Conservation (phyloP, 1,140 invertebrate species). For the Lasaia peninsularis region DNA sequence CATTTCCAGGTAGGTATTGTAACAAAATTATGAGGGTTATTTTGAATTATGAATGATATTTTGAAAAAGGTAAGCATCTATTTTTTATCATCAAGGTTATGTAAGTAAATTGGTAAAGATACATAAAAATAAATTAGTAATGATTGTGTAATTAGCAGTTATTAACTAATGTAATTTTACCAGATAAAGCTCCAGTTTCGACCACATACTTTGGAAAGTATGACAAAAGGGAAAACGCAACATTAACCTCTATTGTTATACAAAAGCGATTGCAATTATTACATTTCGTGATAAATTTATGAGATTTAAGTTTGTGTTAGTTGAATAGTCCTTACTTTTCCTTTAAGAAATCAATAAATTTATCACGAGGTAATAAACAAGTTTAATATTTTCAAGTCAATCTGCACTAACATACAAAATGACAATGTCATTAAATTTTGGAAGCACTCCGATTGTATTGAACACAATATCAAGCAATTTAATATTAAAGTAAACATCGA, state of each 20-base stretch:
- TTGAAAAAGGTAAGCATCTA: too few species aligned
- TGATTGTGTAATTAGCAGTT: too few species aligned
- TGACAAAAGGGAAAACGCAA: too few species aligned
- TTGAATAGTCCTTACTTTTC: not conserved
- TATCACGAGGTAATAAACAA: not conserved
- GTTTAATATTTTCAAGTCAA: not conserved
- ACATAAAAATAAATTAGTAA: too few species aligned
- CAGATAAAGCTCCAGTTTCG: too few species aligned
- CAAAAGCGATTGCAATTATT: not conserved
- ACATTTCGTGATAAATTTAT: not conserved
- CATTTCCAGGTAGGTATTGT: too few species aligned
- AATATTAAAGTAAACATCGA: conserved; percentile 18
- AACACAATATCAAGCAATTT: conserved; percentile 21
- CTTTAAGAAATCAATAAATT: not conserved
- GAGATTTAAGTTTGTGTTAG: not conserved
- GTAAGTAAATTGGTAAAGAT: too few species aligned
- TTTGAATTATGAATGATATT: too few species aligned
- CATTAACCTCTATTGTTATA: too few species aligned
- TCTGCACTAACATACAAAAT: conserved; percentile 11
- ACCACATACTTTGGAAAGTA: too few species aligned
- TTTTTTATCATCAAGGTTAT: too few species aligned
- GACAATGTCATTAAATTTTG: conserved; percentile 17
- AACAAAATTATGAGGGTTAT: too few species aligned
- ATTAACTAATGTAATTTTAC: not conserved
- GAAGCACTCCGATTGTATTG: conserved; percentile 21